Base-by-base conservation (phyloP, 2,797 vertebrate genomes). In the Acipenser oxyrinchus region DNA sequence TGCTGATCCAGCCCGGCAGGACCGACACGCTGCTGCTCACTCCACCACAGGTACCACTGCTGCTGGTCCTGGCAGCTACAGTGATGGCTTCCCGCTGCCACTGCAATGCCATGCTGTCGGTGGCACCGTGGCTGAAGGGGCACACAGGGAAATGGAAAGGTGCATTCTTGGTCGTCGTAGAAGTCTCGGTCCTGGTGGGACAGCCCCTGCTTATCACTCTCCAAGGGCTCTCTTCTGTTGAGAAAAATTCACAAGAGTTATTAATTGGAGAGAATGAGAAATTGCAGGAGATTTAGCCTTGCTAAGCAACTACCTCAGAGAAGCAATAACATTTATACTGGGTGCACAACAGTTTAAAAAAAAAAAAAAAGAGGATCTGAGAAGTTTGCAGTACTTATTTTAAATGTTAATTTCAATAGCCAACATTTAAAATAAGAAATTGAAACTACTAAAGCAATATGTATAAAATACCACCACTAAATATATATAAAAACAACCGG, bases 221-320 rank as follows among this genome's bases (percentile, higher is more conserved):
- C 88, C 82, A 82, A 37, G 82, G 81, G 67, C 74, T 78, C 67
- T 80, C 78, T 79, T 85, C 84, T 85, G 72, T 74, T 73, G 18
- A 48, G 48, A 37, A 37, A 18, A 18, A 18, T 37, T 37, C 23
- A 37, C 23, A 37, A 37, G 23, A 37, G 23, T 37, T 37, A 37
- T 37, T 37, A 37, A 37, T 37, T 37, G 23, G 52, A 53, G 48
- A 58, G 2, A 1, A 4, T 55, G 70, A 37, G 0, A 61, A 0
- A 10, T 6, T 10, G 71, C 61, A 74, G 57, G 69, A 37, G 58
- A 1, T 2, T 1, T 51, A 71, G 23, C 23, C 23, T 37, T 37
- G 23, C 23, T 1, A 37, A 37, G 23, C 4, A 4, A 37, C 23
- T 37, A 37, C 23, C 23, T 37, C 23, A 37, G 23, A 37, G 23